Evolutionary conservation across 2,113 vertebrate genomes (phyloP).

Genomic region (Suricata suricatta): DNA sequence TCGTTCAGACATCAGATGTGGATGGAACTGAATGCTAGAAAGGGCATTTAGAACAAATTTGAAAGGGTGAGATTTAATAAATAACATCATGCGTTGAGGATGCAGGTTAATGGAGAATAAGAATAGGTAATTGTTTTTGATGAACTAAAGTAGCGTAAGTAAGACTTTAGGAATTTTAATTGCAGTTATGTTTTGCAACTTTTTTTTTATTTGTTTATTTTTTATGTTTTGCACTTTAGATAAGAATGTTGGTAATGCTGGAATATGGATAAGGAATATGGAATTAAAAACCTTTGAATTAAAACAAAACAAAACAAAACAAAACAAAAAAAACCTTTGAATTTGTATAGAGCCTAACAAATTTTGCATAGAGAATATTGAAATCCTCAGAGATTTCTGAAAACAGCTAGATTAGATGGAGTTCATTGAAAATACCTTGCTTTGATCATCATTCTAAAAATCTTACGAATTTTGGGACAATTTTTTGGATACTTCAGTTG

Average conservation of each 20-base stretch:
- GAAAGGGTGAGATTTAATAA: neutral
- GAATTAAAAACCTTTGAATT: neutral
- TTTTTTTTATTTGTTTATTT: neutral
- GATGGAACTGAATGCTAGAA: neutral
- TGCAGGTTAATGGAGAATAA: neutral
- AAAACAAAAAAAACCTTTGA: neutral
- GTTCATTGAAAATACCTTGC: neutral
- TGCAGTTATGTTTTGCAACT: neutral
- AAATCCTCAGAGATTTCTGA: neutral
- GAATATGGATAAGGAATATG: neutral
- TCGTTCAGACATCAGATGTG: neutral
- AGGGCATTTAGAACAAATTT: neutral
- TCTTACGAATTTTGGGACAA: too few relatives aligned
- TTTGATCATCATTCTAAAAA: neutral
- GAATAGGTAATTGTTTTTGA: neutral
- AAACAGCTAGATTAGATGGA: neutral
- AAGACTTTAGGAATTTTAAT: neutral
- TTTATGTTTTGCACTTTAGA: neutral
- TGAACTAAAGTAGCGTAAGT: neutral
- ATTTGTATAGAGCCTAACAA: neutral
- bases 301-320: too few relatives aligned
- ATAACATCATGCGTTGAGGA: neutral
- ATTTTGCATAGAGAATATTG: neutral
- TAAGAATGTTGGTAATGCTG: neutral
- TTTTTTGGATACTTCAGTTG: too few relatives aligned